Evolutionary conservation across 2,888 invertebrate species (phyloP), one percentile per base, ranked within the genome.

Genomic region (Phasia obesa): DNA sequence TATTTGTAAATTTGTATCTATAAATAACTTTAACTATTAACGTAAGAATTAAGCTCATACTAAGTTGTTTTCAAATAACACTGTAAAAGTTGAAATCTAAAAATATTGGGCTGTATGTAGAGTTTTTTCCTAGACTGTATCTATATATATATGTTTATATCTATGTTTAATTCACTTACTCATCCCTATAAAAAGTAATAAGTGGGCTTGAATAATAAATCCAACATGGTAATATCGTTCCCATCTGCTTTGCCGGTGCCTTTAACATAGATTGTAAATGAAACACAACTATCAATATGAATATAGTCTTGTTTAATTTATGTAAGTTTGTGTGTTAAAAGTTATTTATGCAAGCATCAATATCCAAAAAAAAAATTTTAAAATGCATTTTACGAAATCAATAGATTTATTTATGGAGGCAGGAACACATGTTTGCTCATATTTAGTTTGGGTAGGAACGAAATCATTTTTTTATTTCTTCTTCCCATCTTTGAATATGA

Each of bases 321-420:
- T 74, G 64, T 44, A 31, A 64, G 64, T 23, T 6, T 38, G 31
- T 64, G 31, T 55, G 38, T 23, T 35, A 5, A 35, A 64, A 31
- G 17, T 21, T 64, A 47, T 74, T 64, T 64, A 53, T 55, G 64
- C 64, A 15, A 73, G 51, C 51, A 74, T 64, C 74, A 74, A 35
- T 55, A 64, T 55, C 17, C 62, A 17, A 44, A 74, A 74, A 75
- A 44, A 6, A 3, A 11, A 47, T 75, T 19, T 4, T 42, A 55
- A 75, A 64, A 57, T 75, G 47, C 47, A 47, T 55, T 64, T 75
- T 65, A 65, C 25, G 47, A 65, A 65, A 75, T 75, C 74, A 65
- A 75, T 64, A 64, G 55, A 73, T 73, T 51, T 25, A 42, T 60
- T 51, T 73, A 25, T 73, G 25, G 21, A 38, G 25, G 17, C 38